Evolutionary conservation across 2,113 vertebrate genomes (phyloP).

Genomic region (Chlorodrepanis virens): DNA sequence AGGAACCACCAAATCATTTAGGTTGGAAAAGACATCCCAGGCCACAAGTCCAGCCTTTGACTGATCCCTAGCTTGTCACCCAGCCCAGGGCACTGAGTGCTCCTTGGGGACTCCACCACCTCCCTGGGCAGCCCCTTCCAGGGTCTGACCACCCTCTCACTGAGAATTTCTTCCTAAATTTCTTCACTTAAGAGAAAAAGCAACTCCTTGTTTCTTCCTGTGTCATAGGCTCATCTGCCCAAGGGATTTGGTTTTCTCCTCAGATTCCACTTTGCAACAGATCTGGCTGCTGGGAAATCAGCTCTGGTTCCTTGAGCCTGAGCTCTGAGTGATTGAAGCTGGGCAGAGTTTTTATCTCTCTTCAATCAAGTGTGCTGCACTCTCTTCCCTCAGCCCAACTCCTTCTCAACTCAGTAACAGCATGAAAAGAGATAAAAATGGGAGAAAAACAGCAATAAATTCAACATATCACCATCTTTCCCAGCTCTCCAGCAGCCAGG

Average conservation of each 20-base stretch:
- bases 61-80: background rate
- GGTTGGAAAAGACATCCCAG: background rate
- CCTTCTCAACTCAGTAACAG: background rate
- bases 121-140: background rate
- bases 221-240: rapidly evolving
- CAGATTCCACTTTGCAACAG: background rate
- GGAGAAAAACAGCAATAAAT: background rate
- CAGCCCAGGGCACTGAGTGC: background rate
- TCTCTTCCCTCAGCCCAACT: background rate
- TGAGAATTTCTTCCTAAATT: background rate
- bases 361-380: rapidly evolving
- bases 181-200: background rate
- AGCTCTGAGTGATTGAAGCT: background rate
- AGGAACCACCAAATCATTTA: background rate
- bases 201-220: background rate
- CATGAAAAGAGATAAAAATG: background rate
- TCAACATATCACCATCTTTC: background rate
- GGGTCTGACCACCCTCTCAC: background rate
- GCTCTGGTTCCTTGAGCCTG: background rate
- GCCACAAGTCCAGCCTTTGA: background rate
- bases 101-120: background rate
- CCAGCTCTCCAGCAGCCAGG: background rate
- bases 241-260: background rate
- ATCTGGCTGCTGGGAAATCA: background rate
- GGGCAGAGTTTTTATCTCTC: background rate